Evolutionary conservation across 2,888 invertebrate species (phyloP).

Genomic region (Drymonia ruficornis): DNA sequence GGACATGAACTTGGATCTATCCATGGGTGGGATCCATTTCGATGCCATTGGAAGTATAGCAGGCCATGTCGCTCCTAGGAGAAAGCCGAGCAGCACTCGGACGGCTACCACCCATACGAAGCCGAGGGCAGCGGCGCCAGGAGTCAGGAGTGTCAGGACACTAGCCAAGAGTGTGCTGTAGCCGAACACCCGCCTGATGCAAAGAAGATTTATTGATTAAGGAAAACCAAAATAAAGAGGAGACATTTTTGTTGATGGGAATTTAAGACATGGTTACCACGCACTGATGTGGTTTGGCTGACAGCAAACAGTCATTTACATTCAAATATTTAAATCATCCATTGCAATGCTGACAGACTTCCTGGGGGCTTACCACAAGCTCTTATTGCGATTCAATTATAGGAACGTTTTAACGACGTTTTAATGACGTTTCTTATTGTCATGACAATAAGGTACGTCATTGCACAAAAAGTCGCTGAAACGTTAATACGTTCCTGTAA

Average conservation of each 20-base stretch:
- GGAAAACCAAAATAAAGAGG: not conserved
- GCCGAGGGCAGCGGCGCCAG: conserved; percentile 89
- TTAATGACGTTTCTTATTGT: too few species aligned
- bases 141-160: conserved; percentile 91
- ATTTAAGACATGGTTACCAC: too few species aligned
- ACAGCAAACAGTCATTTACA: too few species aligned
- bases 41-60: conserved; percentile 97
- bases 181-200: conserved; percentile 90
- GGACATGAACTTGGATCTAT: conserved; percentile 96
- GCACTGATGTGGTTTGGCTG: too few species aligned
- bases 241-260: not conserved
- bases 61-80: conserved; percentile 96
- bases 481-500: too few species aligned
- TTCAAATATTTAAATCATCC: too few species aligned
- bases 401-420: too few species aligned
- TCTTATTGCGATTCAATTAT: too few species aligned
- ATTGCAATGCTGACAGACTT: too few species aligned
- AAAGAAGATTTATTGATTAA: conserved; percentile 14
- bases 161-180: conserved; percentile 94
- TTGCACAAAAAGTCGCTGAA: too few species aligned
- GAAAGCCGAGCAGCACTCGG: conserved; percentile 90
- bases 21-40: conserved; percentile 97
- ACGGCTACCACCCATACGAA: conserved; percentile 89
- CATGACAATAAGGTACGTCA: too few species aligned
- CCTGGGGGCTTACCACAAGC: too few species aligned